Conservation (phyloP, 2,888 invertebrate genomes). For the Lepidochrysops patricia region DNA sequence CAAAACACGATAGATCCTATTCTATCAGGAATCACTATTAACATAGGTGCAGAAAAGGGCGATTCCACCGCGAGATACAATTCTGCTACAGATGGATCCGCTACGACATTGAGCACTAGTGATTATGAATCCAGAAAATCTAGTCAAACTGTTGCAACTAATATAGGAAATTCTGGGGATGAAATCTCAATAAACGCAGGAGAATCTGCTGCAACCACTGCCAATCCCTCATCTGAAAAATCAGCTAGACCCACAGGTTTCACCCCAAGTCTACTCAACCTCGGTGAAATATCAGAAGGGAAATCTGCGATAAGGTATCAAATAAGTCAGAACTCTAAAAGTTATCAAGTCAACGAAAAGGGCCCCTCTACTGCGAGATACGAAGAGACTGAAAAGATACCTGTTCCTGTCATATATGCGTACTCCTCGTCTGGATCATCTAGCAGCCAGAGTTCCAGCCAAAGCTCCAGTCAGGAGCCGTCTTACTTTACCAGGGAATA, state of each 20-base stretch:
- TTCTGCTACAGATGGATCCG: conserved; percentile 23
- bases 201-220: conserved; percentile 23
- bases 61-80: conserved; percentile 31
- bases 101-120: conserved; percentile 19
- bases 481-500: conserved; percentile 63
- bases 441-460: conserved; percentile 25
- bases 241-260: conserved; percentile 29
- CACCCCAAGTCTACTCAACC: conserved; percentile 24
- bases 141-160: conserved; percentile 22
- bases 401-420: conserved; percentile 42
- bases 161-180: neutral
- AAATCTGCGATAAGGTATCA: conserved; percentile 23
- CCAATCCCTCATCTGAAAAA: conserved; percentile 25
- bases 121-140: conserved; percentile 25
- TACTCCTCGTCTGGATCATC: conserved; percentile 36
- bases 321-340: conserved; percentile 22
- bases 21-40: conserved; percentile 25
- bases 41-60: conserved; percentile 26
- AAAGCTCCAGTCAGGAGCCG: conserved; percentile 48
- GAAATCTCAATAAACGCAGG: conserved; percentile 24
- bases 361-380: conserved; percentile 35
- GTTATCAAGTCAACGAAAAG: conserved; percentile 22
- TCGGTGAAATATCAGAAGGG: conserved; percentile 20
- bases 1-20: conserved; percentile 22
- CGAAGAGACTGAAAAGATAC: conserved; percentile 33